Base-by-base conservation (phyloP, 2,797 vertebrate genomes). In the Enteromius unitaeniatus region DNA sequence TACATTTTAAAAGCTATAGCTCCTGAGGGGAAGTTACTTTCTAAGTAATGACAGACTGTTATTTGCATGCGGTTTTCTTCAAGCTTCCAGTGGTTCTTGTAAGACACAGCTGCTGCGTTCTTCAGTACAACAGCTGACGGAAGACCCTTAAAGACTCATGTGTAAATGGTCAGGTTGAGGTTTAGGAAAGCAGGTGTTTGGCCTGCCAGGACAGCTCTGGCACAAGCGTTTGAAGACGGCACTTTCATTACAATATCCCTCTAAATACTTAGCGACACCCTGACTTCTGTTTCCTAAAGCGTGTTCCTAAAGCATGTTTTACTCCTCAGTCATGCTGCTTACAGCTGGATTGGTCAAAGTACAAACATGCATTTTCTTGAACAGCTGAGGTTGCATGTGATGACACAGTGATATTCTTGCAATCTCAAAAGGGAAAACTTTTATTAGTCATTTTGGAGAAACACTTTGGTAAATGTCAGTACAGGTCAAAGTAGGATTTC, bases 131-230 rank as follows among this genome's bases (percentile, higher is more conserved):
- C 64, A 58, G 64, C 75, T 72, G 80, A 86, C 42, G 42, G 69
- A 81, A 73, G 73, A 70, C 51, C 79, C 40, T 62, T 62, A 64
- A 73, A 80, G 60, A 60, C 15, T 75, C 53, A 4, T 34, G 31
- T 62, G 51, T 19, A 64, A 72, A 78, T 79, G 55, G 58, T 75
- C 77, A 77, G 77, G 64, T 84, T 78, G 45, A 65, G 75, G 53
- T 79, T 86, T 69, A 60, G 55, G 17, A 74, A 82, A 85, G 62
- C 86, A 82, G 83, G 68, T 87, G 83, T 82, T 87, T 79, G 37
- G 40, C 74, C 82, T 83, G 85, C 76, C 55, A n/a, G 23, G 67
- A 70, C 79, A 82, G 84, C 67, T 75, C 60, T 37, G 51, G 47
- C 26, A 72, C 64, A 70, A 70, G 55, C 55, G 75, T 75, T 79